Base-by-base conservation (phyloP, 2,113 vertebrate genomes). In the Tetrao urogallus region DNA sequence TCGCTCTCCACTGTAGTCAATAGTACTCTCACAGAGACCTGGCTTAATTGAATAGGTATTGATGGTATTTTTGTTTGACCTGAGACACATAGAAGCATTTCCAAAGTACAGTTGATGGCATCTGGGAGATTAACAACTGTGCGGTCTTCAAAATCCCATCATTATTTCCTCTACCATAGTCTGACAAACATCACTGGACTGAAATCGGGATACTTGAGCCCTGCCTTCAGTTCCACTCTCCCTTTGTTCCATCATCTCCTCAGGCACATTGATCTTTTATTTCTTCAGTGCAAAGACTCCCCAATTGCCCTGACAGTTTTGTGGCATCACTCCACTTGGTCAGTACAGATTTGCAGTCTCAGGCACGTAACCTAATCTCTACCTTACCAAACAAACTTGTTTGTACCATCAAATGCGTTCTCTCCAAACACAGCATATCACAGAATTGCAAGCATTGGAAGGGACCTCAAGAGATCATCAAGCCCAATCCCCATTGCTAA, bases 31-130 rank as follows among this genome's bases (percentile, higher is more conserved):
- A 86, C 13, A 1, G 82, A 83, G 73, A 92, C 38, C 56, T 48
- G 67, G n/a, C 30, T 90, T 92, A 93, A 92, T 43, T 86, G 82
- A 88, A 50, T 67, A 81, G 52, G 52, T 87, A 94, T 91, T 69
- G 94, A 89, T 2, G 4, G 65, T 56, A 48, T 47, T 64, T 82
- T 87, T 91, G 75, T 86, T 80, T 65, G 25, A 84, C 67, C 1
- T 64, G 38, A 86, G 61, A 15, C 42, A 75, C 12, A 13, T 36
- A 43, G 57, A 93, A 92, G 45, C 27, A 64, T 81, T 92, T 93
- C n/a, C 63, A 42, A 71, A 92, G 65, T 24, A 77, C 32, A 38
- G 38, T 21, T 74, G 70, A 81, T 75, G 43, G 27, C 17, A 72
- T 73, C 71, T 77, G 56, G 57, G 43, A 75, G 80, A 91, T 89